Percentiles rank a stretch among this genome's conserved stretches.
Evolutionary conservation across 2,888 invertebrate genomes (phyloP).

Genomic region (Endomychus coccineus): DNA sequence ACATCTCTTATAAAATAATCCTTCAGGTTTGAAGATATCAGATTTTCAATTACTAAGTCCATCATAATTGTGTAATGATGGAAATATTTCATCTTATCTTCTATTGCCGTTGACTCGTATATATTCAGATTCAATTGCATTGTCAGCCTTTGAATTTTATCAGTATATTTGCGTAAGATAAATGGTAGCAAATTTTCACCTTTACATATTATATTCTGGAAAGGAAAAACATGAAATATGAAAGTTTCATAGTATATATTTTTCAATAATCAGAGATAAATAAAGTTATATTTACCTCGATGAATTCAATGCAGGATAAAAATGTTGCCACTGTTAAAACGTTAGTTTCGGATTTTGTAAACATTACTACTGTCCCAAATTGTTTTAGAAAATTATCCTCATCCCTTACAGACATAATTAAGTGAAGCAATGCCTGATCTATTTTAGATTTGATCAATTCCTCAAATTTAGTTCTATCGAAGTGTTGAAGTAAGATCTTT

Average conservation of each 20-base stretch:
- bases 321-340: conserved; percentile 35
- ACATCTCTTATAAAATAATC: conserved; percentile 52
- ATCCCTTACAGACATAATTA: conserved; percentile 41
- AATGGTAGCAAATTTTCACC: conserved; percentile 18
- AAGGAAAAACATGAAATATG: conserved; percentile 33
- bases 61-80: conserved; percentile 51
- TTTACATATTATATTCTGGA: conserved; percentile 30
- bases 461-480: conserved; percentile 14
- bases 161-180: conserved; percentile 14
- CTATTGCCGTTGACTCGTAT: conserved; percentile 43
- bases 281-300: conserved; percentile 24
- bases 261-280: conserved; percentile 27
- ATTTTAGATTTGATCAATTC: conserved; percentile 44
- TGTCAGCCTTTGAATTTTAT: conserved; percentile 47
- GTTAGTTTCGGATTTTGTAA: conserved; percentile 29
- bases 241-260: neutral
- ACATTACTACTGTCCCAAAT: conserved; percentile 25
- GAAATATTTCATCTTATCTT: conserved; percentile 50
- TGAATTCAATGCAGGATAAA: conserved; percentile 20
- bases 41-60: conserved; percentile 41
- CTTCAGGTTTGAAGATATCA: conserved; percentile 32
- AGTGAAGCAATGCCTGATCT: no score
- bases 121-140: conserved; percentile 47
- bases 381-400: conserved; percentile 16
- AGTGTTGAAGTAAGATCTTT: conserved; percentile 2